phyloP scores from a whole-genome alignment of 2,888 invertebrate species.

The Eudasyphora cyanicolor region DNA sequence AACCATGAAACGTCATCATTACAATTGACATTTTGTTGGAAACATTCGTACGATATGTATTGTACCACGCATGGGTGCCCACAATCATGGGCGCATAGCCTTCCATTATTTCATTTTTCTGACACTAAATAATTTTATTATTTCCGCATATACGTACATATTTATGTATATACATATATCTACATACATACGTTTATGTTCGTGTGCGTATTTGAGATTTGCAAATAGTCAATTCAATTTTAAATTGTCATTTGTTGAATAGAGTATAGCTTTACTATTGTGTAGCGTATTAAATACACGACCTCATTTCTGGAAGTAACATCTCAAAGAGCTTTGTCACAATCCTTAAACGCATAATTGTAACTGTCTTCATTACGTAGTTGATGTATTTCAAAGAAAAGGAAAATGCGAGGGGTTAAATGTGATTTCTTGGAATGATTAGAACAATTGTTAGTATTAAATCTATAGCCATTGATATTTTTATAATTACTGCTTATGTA shows the following conservation, averaged over 20 bases:
- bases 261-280: background rate
- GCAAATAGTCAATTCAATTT: background rate
- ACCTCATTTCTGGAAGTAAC: background rate
- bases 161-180: background rate
- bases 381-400: no score
- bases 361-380: no score
- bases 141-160: background rate
- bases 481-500: no score
- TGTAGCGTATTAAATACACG: background rate
- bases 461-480: no score
- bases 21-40: slow-evolving; percentile 35
- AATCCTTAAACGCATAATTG: background rate
- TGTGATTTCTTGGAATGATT: no score
- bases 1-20: slow-evolving; percentile 53
- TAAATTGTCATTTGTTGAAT: slow-evolving; percentile 15
- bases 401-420: no score
- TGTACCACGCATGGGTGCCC: no score
- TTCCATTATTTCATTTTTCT: background rate
- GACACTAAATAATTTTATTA: background rate
- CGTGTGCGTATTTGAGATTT: no score
- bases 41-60: background rate
- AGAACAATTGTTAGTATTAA: no score
- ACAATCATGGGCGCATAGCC: background rate
- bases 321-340: background rate
- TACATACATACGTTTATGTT: no score